Evolutionary conservation across 2,888 invertebrate genomes (phyloP).

Genomic region (Agapostemon virescens): DNA sequence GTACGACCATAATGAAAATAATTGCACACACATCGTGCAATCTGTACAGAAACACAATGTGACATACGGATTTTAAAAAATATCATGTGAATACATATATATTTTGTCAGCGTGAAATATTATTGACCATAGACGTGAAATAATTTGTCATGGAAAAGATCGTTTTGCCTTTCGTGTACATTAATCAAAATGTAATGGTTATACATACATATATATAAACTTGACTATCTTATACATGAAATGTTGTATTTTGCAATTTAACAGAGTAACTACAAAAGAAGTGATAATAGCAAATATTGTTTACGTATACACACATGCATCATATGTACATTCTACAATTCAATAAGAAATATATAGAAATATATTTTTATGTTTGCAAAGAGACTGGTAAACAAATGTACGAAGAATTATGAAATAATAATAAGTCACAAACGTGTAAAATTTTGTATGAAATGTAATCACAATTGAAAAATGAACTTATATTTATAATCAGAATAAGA

Average conservation of each 20-base stretch:
- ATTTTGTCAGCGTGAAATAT: slow-evolving; percentile 49
- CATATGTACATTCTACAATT: slow-evolving; percentile 66
- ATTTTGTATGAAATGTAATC: slow-evolving; percentile 55
- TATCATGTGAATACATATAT: slow-evolving; percentile 38
- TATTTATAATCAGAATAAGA: slow-evolving; percentile 39
- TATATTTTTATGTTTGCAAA: slow-evolving; percentile 76
- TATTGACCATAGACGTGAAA: slow-evolving; percentile 41
- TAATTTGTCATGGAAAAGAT: slow-evolving; percentile 42
- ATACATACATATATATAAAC: slow-evolving; percentile 45
- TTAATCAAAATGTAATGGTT: slow-evolving; percentile 52
- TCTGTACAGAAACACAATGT: slow-evolving; percentile 43
- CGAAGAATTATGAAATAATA: slow-evolving; percentile 46
- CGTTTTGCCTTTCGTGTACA: slow-evolving; percentile 51
- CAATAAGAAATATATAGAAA: slow-evolving; percentile 69
- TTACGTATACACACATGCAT: slow-evolving; percentile 30
- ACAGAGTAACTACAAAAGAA: slow-evolving; percentile 59
- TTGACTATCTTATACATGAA: slow-evolving; percentile 35
- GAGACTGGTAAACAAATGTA: slow-evolving; percentile 65
- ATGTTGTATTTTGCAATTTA: slow-evolving; percentile 69
- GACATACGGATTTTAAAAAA: slow-evolving; percentile 45
- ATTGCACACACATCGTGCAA: slow-evolving; percentile 27
- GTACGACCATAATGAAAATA: slow-evolving; percentile 15
- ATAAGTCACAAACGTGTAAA: slow-evolving; percentile 60
- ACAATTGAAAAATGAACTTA: slow-evolving; percentile 39
- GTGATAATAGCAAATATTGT: slow-evolving; percentile 69